phyloP scores from a whole-genome alignment of 2,797 vertebrate genomes.

The Cygnus olor region DNA sequence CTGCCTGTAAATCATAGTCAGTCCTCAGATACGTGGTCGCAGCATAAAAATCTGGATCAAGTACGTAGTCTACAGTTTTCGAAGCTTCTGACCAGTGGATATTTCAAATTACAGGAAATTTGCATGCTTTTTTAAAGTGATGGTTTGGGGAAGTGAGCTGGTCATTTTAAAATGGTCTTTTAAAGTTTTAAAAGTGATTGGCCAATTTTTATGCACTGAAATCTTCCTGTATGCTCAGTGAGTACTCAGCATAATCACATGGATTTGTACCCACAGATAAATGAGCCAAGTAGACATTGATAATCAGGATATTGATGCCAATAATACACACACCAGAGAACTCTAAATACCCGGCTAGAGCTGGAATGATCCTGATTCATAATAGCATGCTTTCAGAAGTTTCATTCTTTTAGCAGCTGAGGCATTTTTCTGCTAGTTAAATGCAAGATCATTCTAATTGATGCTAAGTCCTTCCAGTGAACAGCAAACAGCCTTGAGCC shows the following conservation, averaged over 20 bases:
- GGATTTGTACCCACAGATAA: slow-evolving; percentile 32
- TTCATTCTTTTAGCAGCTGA: slow-evolving; percentile 44
- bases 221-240: neutral
- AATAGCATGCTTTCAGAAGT: slow-evolving; percentile 10
- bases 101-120: neutral
- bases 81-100: neutral
- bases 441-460: slow-evolving; percentile 13
- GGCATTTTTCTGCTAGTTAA: slow-evolving; percentile 30
- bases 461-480: slow-evolving; percentile 34
- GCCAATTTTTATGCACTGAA: neutral
- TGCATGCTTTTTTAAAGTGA: neutral
- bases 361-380: neutral
- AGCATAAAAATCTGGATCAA: neutral
- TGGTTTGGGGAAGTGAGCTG: neutral
- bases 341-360: slow-evolving; percentile 25
- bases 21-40: neutral
- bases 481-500: neutral
- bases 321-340: slow-evolving; percentile 33
- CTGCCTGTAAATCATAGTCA: neutral
- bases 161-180: neutral
- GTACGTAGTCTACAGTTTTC: rapidly evolving
- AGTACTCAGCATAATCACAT: neutral
- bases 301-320: slow-evolving; percentile 37
- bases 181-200: slow-evolving; percentile 1
- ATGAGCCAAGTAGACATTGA: slow-evolving; percentile 31